Evolutionary conservation across 2,797 vertebrate genomes (phyloP).

Genomic region (Triplophysa bombifrons): DNA sequence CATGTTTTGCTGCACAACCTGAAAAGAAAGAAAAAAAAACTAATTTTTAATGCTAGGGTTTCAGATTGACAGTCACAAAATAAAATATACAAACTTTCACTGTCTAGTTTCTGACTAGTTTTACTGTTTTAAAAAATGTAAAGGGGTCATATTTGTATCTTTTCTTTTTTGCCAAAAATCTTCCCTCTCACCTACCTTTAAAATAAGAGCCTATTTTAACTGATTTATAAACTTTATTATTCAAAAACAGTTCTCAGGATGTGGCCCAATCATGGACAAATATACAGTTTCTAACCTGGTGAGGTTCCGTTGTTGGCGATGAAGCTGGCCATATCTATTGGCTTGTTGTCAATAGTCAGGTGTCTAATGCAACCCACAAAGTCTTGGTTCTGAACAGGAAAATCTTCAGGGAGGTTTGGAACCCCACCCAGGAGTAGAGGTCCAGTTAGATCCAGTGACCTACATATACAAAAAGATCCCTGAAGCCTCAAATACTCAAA

Average conservation of each 20-base stretch:
- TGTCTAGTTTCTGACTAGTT: not conserved
- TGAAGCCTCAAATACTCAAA: slow-evolving; percentile 11
- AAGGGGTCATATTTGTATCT: not conserved
- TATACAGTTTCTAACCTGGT: slow-evolving; percentile 23
- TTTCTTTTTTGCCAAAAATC: no score
- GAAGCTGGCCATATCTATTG: slow-evolving; percentile 91
- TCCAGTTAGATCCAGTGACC: slow-evolving; percentile 94
- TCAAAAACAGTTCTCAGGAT: not conserved
- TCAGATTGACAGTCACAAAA: slow-evolving; percentile 8
- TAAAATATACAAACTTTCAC: not conserved
- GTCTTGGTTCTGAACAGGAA: slow-evolving; percentile 91
- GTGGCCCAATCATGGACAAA: not conserved
- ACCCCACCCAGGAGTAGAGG: slow-evolving; percentile 93
- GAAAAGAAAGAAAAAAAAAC: slow-evolving; percentile 27
- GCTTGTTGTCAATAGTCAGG: slow-evolving; percentile 88
- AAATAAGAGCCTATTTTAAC: not conserved
- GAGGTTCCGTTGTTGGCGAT: slow-evolving; percentile 96
- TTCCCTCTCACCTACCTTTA: not conserved
- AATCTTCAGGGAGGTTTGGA: slow-evolving; percentile 95
- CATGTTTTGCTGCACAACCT: slow-evolving; percentile 82
- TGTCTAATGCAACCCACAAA: slow-evolving; percentile 97
- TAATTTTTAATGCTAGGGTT: slow-evolving; percentile 8
- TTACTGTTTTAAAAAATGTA: not conserved
- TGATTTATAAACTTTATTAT: no score
- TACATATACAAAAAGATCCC: slow-evolving; percentile 57